These are phyloP conservation scores for Paracentrotus lividus DNA, from an alignment of 53 echinoderm and acorn worm species.

Conservation along the genomic window DNA sequence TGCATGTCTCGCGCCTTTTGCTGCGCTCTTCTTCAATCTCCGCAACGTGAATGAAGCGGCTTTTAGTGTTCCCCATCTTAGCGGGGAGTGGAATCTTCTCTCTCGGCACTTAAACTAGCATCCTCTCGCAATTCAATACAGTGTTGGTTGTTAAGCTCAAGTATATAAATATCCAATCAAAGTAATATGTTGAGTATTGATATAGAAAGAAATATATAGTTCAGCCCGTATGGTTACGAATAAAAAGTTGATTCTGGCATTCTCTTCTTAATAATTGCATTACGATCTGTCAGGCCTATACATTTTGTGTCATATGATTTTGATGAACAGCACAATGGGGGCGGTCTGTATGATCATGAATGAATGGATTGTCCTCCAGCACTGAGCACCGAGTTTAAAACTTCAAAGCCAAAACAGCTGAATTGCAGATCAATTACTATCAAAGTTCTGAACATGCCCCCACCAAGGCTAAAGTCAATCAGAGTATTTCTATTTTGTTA, in stretches of 20 bases:
- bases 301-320: background rate
- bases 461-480: background rate
- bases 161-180: no score
- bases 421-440: conserved; percentile 2
- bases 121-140: no score
- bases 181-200: no score
- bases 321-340: background rate
- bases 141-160: no score
- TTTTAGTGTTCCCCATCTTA: conserved; percentile 49
- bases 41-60: conserved; percentile 15
- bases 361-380: background rate
- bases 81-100: background rate
- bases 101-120: background rate
- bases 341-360: background rate
- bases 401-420: background rate
- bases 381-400: background rate
- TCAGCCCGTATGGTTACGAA: no score
- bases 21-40: conserved; percentile 43
- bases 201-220: no score
- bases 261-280: background rate
- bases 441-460: background rate
- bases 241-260: no score
- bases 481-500: background rate
- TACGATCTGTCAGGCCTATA: background rate
- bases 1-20: conserved; percentile 59